phyloP scores from a whole-genome alignment of 2,113 vertebrate species.

The Xiphophorus maculatus region DNA sequence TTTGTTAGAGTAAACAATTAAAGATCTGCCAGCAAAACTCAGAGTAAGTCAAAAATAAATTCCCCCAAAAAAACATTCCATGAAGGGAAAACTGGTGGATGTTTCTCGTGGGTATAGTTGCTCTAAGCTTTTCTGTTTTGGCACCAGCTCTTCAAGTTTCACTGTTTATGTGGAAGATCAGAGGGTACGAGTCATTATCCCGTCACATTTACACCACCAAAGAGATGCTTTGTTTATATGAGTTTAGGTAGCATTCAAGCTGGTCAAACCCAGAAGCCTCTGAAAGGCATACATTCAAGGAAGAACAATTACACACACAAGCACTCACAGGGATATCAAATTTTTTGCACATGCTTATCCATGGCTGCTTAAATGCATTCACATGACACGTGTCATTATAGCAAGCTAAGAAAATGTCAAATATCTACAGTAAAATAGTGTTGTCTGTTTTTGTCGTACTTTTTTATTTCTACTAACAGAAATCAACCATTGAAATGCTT shows the following conservation, averaged over 20 bases:
- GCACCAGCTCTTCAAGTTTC: constrained; percentile 26
- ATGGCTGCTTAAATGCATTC: constrained; percentile 23
- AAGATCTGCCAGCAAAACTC: not conserved
- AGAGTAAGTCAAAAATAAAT: constrained; percentile 27
- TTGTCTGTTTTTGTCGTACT: constrained; percentile 36
- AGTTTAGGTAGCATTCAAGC: constrained; percentile 59
- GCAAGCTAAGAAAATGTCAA: constrained; percentile 30
- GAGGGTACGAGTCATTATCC: constrained; percentile 55
- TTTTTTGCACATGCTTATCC: constrained; percentile 25
- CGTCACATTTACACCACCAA: constrained; percentile 48
- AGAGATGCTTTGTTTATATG: constrained; percentile 57
- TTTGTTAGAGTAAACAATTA: constrained; percentile 21
- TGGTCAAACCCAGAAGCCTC: constrained; percentile 57
- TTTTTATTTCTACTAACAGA: constrained; percentile 51
- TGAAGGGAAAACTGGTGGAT: not conserved
- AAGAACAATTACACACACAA: not conserved
- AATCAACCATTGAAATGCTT: constrained; percentile 57
- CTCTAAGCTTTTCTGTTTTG: constrained; percentile 30
- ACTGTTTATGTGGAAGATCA: constrained; percentile 46
- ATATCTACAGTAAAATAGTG: constrained; percentile 7
- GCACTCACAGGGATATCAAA: constrained; percentile 27
- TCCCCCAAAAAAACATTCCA: constrained; percentile 13
- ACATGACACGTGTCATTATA: constrained; percentile 18
- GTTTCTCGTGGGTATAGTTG: not conserved
- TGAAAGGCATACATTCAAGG: not conserved